Base-by-base conservation (phyloP, 2,113 vertebrate species). In the Hystrix brachyura region DNA sequence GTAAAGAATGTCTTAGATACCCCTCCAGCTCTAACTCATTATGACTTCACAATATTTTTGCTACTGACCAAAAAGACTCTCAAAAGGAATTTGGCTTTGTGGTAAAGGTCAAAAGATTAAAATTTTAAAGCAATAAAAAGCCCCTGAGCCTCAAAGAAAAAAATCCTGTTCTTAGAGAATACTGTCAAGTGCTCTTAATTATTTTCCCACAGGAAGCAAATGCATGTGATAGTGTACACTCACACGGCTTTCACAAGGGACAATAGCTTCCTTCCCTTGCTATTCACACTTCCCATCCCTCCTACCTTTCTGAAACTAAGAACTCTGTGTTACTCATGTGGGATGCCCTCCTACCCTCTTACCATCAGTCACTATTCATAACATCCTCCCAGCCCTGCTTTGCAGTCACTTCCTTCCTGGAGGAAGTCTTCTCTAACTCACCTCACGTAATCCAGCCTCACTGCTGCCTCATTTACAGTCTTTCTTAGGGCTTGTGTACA, bases 91-190 rank as follows among this genome's bases (percentile, higher is more conserved):
- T 57, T 95, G 78, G 88, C 76, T 88, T 91, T 27, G 79, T 69
- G 55, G 76, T 78, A 78, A 91, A 79, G 76, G 67, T 85, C 78
- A 74, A 86, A 94, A 81, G 82, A 94, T 85, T 81, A 94, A 71
- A 82, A 92, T 27, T 91, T 25, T 93, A 80, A 91, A 81, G 59
- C 85, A 81, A 92, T 23, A 62, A 97, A 92, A 95, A 8, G 32
- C 55, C 64, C 51, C 59, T 5, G 23, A 64, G 82, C 13, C 89
- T 93, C 13, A 13, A 87, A 23, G 65, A 72, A 95, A 85, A 92
- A 96, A 72, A 97, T 95, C 93, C 96, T 97, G 94, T 94, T 96
- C 94, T 95, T 93, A 94, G 94, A 91, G 82, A 95, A 97, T 21
- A 67, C 38, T 3, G 12, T 62, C 32, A 59, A 80, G 27, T 38